These are phyloP conservation scores for Alcis repandata DNA, from an alignment of 2,888 invertebrate genomes.

Conservation along the genomic window DNA sequence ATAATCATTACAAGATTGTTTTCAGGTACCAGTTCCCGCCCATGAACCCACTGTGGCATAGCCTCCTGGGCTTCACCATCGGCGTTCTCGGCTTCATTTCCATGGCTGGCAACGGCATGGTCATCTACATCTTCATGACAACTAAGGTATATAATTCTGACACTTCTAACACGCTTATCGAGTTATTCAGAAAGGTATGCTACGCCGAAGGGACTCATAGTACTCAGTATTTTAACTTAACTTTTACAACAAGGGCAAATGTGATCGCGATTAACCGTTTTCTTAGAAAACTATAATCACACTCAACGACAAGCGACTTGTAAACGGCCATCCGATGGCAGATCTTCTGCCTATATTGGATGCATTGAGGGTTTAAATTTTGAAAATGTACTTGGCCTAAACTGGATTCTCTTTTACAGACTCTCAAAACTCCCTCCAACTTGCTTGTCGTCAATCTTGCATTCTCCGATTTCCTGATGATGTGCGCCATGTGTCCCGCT, in stretches of 20 bases:
- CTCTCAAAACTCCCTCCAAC: conserved; percentile 95
- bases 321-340: too few relatives aligned
- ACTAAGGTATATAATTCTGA: conserved; percentile 15
- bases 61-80: conserved; percentile 92
- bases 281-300: too few relatives aligned
- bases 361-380: conserved; percentile 44
- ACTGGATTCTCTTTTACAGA: conserved; percentile 56
- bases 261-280: too few relatives aligned
- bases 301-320: too few relatives aligned
- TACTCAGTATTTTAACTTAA: too few relatives aligned
- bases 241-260: too few relatives aligned
- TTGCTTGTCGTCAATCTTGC: conserved; percentile 96
- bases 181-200: too few relatives aligned
- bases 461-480: conserved; percentile 96
- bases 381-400: neutral
- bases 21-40: conserved; percentile 95
- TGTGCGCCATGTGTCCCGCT: conserved; percentile 93
- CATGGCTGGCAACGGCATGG: conserved; percentile 90
- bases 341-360: too few relatives aligned
- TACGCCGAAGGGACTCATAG: too few relatives aligned
- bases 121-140: conserved; percentile 90
- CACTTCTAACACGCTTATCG: too few relatives aligned
- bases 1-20: neutral
- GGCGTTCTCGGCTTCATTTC: conserved; percentile 90
- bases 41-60: conserved; percentile 96